Evolutionary conservation across 2,888 invertebrate species (phyloP), one percentile per base, ranked within the genome.

Genomic region (Troides aeacus): DNA sequence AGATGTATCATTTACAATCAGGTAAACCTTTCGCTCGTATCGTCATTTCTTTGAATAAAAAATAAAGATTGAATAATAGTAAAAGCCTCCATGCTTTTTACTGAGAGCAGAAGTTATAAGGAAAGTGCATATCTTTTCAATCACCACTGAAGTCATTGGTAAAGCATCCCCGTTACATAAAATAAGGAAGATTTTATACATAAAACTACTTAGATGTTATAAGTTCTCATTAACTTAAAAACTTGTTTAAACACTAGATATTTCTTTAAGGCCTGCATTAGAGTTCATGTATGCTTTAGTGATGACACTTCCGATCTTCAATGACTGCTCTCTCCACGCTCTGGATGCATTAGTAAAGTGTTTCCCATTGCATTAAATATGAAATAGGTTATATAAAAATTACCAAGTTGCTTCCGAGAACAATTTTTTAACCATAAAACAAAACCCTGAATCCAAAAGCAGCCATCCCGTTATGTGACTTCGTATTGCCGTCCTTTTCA

Each of bases 391-490:
- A 74, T 77, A 72, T 79, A 77, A 76, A 78, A 79, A 78, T 78
- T 75, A 76, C 75, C 74, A 74, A 74, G 68, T 74, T 76, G 75
- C 74, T 85, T 83, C 85, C 77, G 73, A 80, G 85, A 86, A 85
- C 79, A 79, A 80, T 81, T 80, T 30, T 82, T 84, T 82, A 81
- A 79, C 78, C 80, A 79, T 76, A 78, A 81, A 81, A 81, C 81
- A 81, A 80, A 81, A 78, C 73, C 73, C 75, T 77, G 74, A 75
- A 72, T 72, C 74, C 68, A 76, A 84, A 83, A 81, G 79, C 79
- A 79, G 81, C 77, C 79, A 74, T 85, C 81, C 90, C 90, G 90
- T 90, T 90, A 90, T 82, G 75, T 81, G 80, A 78, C 79, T 82
- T 74, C 74, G 74, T 79, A 75, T 75, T 69, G 72, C 76, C 75